A percentile compares a stretch with the other conserved stretches of the same genome.
Evolutionary conservation across 1,140 invertebrate species (phyloP).

Genomic region (Dendroctonus ponderosae): DNA sequence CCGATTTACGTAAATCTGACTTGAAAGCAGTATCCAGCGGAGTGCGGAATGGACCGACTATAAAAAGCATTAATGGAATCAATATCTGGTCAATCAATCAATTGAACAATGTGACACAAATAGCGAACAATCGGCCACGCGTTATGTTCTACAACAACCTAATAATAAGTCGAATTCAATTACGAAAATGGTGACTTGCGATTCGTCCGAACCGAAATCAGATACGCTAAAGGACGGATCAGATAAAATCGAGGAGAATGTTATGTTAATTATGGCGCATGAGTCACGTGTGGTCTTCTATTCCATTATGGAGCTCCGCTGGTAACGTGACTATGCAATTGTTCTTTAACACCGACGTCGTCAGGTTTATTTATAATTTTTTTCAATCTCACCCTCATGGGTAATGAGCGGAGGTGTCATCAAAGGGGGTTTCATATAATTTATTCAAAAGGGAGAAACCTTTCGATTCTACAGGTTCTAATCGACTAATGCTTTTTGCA

Average conservation of each 20-base stretch:
- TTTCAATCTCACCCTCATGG: no score
- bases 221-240: conserved; percentile 8
- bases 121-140: conserved; percentile 21
- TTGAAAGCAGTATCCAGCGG: no score
- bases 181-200: conserved; percentile 23
- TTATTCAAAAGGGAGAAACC: no score
- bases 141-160: conserved; percentile 13
- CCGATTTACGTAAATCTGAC: no score
- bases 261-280: conserved; percentile 26
- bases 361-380: conserved; percentile 2
- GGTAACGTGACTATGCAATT: conserved; percentile 12
- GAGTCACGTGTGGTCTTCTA: conserved; percentile 27
- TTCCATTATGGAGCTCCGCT: conserved; percentile 11
- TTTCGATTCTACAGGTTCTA: no score
- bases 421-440: no score
- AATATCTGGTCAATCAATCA: conserved; percentile 9
- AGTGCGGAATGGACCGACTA: no score
- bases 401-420: no score
- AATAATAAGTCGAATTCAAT: conserved; percentile 23
- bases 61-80: no score
- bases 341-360: conserved; percentile 15
- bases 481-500: conserved; percentile 36
- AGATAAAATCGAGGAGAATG: conserved; percentile 10
- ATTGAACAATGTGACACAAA: conserved; percentile 21
- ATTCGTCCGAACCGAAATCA: conserved; percentile 9